A percentile compares a stretch with the other conserved stretches of the same genome.
Evolutionary conservation across 1,140 invertebrate species (phyloP).

Genomic region (Calliopsis andreniformis): DNA sequence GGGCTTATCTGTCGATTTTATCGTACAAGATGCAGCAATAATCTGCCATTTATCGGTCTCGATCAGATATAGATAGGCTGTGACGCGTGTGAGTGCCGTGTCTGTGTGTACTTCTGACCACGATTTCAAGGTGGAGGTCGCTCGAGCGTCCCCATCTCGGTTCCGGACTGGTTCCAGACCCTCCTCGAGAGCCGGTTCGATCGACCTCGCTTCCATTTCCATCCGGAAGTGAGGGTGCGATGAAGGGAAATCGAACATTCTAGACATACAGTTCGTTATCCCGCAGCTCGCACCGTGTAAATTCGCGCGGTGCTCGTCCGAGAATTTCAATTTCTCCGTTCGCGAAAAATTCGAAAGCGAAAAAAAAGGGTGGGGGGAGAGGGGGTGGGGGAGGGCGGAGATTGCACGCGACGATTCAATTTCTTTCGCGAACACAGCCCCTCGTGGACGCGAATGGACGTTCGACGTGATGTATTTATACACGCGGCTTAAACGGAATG

Average conservation of each 20-base stretch:
- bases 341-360: conserved; percentile 25
- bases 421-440: conserved; percentile 10
- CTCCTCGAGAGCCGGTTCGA: conserved; percentile 53
- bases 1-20: conserved; percentile 12
- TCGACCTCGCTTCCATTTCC: conserved; percentile 68
- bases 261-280: conserved; percentile 48
- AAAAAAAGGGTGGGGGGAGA: neutral
- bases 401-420: conserved; percentile 45
- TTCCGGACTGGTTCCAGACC: conserved; percentile 57
- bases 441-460: neutral
- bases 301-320: conserved; percentile 31
- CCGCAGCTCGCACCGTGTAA: conserved; percentile 8
- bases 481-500: neutral
- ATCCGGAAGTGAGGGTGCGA: conserved; percentile 65
- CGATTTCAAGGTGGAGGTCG: conserved; percentile 64
- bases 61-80: conserved; percentile 24
- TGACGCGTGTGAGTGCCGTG: neutral
- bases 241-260: conserved; percentile 68
- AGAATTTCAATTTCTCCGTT: conserved; percentile 48
- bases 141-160: conserved; percentile 40
- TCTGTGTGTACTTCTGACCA: conserved; percentile 3
- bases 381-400: conserved; percentile 7
- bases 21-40: conserved; percentile 6
- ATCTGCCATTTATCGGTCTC: conserved; percentile 49
- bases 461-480: neutral